Evolutionary conservation across 2,888 invertebrate genomes (phyloP).

Genomic region (Atrina japonica): DNA sequence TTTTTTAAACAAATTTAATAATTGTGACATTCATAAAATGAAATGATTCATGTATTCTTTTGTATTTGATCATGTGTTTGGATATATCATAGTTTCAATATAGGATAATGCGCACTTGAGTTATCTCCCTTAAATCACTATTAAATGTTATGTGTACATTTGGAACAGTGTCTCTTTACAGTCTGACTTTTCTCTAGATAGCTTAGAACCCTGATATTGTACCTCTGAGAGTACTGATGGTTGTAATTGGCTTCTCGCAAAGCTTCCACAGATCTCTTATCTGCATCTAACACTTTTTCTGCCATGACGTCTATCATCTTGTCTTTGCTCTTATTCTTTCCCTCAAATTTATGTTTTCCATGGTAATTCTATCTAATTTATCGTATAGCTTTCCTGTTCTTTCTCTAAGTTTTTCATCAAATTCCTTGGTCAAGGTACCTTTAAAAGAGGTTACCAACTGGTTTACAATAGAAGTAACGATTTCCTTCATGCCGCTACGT

Average conservation of each 20-base stretch:
- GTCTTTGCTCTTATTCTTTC: conserved; percentile 8
- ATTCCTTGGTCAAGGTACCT: conserved; percentile 10
- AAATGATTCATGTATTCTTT: no score
- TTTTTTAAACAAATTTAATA: no score
- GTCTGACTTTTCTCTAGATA: conserved; percentile 12
- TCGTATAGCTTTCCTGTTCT: conserved; percentile 12
- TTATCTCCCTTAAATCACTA: no score
- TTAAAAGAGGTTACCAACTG: conserved; percentile 9
- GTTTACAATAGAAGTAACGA: conserved; percentile 2
- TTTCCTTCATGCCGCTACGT: no score
- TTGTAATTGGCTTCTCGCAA: not conserved
- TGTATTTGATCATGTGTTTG: no score
- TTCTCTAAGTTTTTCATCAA: conserved; percentile 12
- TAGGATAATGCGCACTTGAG: no score
- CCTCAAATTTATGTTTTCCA: not conserved
- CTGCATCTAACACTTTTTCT: conserved; percentile 1
- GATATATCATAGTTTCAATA: no score
- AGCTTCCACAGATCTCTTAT: not conserved
- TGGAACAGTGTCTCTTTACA: no score
- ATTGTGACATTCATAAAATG: no score
- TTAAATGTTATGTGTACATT: no score
- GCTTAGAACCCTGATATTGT: conserved; percentile 7
- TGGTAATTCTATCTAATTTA: not conserved
- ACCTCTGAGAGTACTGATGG: conserved; percentile 6
- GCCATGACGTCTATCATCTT: not conserved